These are phyloP conservation scores for Syngnathus scovelli DNA, from an alignment of 2,113 vertebrate genomes.

Conservation along the genomic window DNA sequence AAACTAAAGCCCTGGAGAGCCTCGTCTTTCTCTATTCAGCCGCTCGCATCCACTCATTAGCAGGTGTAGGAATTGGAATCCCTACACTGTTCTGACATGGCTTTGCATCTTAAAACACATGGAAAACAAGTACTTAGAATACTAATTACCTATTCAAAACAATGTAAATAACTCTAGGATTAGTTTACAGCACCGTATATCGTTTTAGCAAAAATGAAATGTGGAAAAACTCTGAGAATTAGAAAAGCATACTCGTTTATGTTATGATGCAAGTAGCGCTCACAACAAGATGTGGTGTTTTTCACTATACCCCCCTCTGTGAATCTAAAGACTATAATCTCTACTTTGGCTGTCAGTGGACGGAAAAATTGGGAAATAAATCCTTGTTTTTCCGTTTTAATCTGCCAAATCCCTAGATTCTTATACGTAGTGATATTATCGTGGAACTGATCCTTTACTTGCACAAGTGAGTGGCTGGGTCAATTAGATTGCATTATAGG, in stretches of 20 bases:
- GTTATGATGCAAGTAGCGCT: not conserved
- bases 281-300: constrained; percentile 35
- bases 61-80: constrained; percentile 57
- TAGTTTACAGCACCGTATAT: not conserved
- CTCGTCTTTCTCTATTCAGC: constrained; percentile 33
- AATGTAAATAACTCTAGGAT: constrained; percentile 11
- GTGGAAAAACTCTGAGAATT: not conserved
- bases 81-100: constrained; percentile 46
- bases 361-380: constrained; percentile 54
- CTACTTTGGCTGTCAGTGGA: constrained; percentile 43
- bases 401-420: constrained; percentile 47
- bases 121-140: constrained; percentile 43
- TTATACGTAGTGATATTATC: constrained; percentile 38
- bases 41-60: constrained; percentile 55
- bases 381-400: constrained; percentile 60
- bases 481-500: constrained; percentile 32
- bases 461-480: constrained; percentile 42
- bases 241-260: not conserved
- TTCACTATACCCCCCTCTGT: constrained; percentile 42
- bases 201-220: not conserved
- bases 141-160: constrained; percentile 24
- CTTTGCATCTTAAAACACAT: constrained; percentile 49
- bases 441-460: constrained; percentile 26
- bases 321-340: constrained; percentile 58
- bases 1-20: constrained; percentile 33